phyloP scores from a whole-genome alignment of 2,113 vertebrate species.

The Campylorhamphus procurvoides region DNA sequence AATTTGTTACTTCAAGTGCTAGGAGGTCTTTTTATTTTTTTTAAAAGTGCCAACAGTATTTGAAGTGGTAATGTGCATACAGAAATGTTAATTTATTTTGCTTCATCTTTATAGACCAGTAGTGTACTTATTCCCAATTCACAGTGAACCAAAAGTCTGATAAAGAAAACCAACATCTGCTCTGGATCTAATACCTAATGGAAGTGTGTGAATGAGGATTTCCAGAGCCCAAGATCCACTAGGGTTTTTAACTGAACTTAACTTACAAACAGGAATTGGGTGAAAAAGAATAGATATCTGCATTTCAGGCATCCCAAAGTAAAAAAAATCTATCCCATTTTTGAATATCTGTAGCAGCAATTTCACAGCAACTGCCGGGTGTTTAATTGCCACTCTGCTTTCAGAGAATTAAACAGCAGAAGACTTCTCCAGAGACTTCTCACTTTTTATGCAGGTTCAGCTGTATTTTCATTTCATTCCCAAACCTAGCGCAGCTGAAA shows the following conservation, averaged over 20 bases:
- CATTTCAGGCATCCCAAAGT: not conserved
- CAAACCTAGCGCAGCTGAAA: not conserved
- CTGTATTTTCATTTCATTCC: slow-evolving; percentile 20
- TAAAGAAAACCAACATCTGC: not conserved
- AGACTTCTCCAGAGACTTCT: slow-evolving; percentile 21
- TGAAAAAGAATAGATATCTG: not conserved
- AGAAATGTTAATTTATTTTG: slow-evolving; percentile 20
- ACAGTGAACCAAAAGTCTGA: not conserved
- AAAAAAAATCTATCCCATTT: not conserved
- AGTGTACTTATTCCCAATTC: not conserved
- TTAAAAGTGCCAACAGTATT: not conserved
- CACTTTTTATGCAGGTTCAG: not conserved
- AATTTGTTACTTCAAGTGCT: slow-evolving; percentile 27
- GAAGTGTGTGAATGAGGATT: not conserved
- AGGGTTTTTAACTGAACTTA: not conserved
- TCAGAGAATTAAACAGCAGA: slow-evolving; percentile 31
- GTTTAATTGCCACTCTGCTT: slow-evolving; percentile 11
- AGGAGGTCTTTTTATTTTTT: not conserved
- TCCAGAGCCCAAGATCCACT: not conserved
- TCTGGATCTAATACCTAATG: not conserved
- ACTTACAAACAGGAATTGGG: not conserved
- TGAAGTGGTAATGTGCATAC: not conserved
- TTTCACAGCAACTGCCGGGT: slow-evolving; percentile 3
- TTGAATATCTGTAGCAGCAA: not conserved
- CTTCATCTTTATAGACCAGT: not conserved